These are phyloP conservation scores for Clarias batrachus DNA, from an alignment of 2,113 vertebrate genomes.

Conservation along the genomic window DNA sequence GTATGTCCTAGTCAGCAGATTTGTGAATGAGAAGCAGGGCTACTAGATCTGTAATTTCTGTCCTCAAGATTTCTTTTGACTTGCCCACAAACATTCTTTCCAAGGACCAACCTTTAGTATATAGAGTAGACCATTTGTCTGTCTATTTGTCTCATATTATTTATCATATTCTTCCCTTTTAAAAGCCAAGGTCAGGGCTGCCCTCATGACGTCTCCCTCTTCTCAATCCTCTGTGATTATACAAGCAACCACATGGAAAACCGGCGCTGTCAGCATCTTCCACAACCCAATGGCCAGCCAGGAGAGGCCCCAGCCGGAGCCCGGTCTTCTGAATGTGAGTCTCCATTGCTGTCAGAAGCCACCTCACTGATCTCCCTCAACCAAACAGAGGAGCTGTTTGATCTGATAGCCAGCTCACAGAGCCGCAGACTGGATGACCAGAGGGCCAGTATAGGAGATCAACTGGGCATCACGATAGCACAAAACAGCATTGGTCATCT, in stretches of 20 bases:
- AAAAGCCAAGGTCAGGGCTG: slow-evolving; percentile 74
- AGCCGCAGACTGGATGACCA: slow-evolving; percentile 84
- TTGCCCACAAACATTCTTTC: background rate
- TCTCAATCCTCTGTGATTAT: slow-evolving; percentile 78
- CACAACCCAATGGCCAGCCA: slow-evolving; percentile 62
- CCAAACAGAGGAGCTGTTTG: slow-evolving; percentile 83
- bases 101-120: background rate
- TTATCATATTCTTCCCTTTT: slow-evolving; percentile 22
- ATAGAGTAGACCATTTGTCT: slow-evolving; percentile 13
- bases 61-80: background rate
- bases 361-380: slow-evolving; percentile 74
- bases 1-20: background rate
- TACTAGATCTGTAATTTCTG: background rate
- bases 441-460: slow-evolving; percentile 77
- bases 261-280: slow-evolving; percentile 77
- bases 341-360: slow-evolving; percentile 40
- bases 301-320: slow-evolving; percentile 53
- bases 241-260: slow-evolving; percentile 87
- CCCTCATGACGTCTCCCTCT: slow-evolving; percentile 80
- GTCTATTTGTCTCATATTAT: slow-evolving; percentile 12
- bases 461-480: slow-evolving; percentile 78
- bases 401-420: slow-evolving; percentile 85
- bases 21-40: background rate
- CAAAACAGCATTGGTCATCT: slow-evolving; percentile 81
- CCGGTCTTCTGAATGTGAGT: slow-evolving; percentile 26